Evolutionary conservation across 2,797 vertebrate species (phyloP), one percentile per base, ranked within the genome.

Genomic region (Mareca penelope): DNA sequence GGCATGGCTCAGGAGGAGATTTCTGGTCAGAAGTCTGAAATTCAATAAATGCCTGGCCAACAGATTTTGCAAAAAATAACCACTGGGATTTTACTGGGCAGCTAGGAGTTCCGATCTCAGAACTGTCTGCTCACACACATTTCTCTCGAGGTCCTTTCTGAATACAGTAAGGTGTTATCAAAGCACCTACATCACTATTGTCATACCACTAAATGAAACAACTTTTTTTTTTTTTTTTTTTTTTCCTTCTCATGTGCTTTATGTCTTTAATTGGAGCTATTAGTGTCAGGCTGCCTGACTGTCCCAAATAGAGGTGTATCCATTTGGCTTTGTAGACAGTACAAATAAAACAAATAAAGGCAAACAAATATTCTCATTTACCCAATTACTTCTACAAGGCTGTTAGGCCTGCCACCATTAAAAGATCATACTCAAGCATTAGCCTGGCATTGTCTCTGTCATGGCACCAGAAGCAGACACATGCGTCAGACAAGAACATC

Each of bases 401-500:
- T 55, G 17, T 18, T 63, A 71, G 57, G 37, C 61, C 55, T 90
- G 78, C 60, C 60, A 78, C 55, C 35, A 24, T 52, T 59, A 37
- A 31, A 50, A 77, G 46, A 31, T 64, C 69, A 33, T 44, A 50
- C 55, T 22, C 87, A 65, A 85, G 40, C 31, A 14, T 37, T 28
- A 69, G 80, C 80, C 78, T 92, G 86, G 83, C 77, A 31, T 57
- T 89, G 73, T 77, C 75, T 84, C 67, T 87, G 55, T 79, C 33
- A 84, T 75, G 88, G 92, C 86, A 95, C 80, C 78, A 88, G 82
- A 88, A 90, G 76, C 93, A 97, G 93, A 90, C 90, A 88, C 40
- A 21, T 59, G 56, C 21, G 4, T 75, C 93, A 97, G 93, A 96
- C 93, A 50, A 55, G 94, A 93, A 88, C 76, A 85, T 84, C 80